These are phyloP conservation scores for Mycteria americana DNA, from an alignment of 2,797 vertebrate species.

Conservation along the genomic window DNA sequence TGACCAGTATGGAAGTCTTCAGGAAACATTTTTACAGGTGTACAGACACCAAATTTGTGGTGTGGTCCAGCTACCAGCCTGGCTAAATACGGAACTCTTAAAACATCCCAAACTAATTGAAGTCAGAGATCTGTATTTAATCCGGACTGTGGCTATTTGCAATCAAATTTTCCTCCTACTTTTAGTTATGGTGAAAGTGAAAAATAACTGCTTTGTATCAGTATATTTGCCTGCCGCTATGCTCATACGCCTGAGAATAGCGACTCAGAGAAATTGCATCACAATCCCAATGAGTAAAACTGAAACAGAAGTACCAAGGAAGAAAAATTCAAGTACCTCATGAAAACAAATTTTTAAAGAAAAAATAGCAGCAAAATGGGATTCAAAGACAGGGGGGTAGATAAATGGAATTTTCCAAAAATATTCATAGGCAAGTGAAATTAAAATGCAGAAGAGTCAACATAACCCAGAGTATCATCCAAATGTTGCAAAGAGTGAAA, in stretches of 20 bases:
- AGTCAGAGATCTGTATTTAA: not conserved
- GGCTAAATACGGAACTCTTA: not conserved
- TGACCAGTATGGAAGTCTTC: not conserved
- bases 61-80: not conserved
- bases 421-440: not conserved
- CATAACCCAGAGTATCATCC: not conserved
- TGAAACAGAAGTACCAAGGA: not conserved
- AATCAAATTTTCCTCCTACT: not conserved
- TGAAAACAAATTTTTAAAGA: not conserved
- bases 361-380: not conserved
- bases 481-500: not conserved
- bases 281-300: not conserved
- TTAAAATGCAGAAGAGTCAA: not conserved
- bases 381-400: not conserved
- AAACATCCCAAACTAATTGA: not conserved
- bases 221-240: not conserved
- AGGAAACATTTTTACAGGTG: not conserved
- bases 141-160: not conserved
- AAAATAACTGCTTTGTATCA: not conserved
- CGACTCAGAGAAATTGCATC: not conserved
- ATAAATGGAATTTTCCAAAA: not conserved
- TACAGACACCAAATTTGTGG: not conserved
- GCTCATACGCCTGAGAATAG: not conserved
- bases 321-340: not conserved
- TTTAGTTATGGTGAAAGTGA: not conserved